Base-by-base conservation (phyloP, 2,888 invertebrate species). In the Hymenopus coronatus region DNA sequence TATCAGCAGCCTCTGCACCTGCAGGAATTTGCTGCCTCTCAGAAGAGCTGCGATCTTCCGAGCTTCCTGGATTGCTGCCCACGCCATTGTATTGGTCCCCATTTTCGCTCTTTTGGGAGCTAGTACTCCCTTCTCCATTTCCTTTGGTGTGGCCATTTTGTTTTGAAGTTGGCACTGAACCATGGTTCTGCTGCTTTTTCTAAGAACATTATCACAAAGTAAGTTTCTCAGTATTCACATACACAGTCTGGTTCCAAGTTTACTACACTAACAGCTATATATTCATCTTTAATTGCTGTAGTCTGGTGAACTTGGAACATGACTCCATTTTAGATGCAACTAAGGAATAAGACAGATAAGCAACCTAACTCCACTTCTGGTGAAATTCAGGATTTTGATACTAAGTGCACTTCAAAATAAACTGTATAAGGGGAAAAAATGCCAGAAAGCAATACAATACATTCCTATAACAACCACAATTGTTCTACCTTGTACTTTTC, bases 1-100 rank as follows among this genome's bases (percentile, higher is more conserved):
- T 94, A 89, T 94, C 94, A 86, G 91, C 92, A 82, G 92, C 92
- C 82, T 93, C 93, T 28, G 92, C 85, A 20, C 87, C 89, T 46
- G 90, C 83, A 14, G 87, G 81, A 15, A 46, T 89, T 2, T 20
- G 83, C 70, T 27, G 83, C 28, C 28, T 25, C 6, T 70, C 54
- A 1, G 54, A 70, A 70, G 54, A 70, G 6, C 54, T 70, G 25
- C 54, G 54, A 20, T 70, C 54, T 70, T 70, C 54, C 3, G 54
- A 70, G 20, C 54, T 70, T 20, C 54, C 54, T 70, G 54, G 54
- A 14, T 70, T 70, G 25, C 54, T 70, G 15, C 54, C 54, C n/a
- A 25, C 84, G 3, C 81, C 88, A 28, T 33, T 89, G n/a, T 84
- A 40, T 15, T 46, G 81, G 88, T 93, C 94, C 33, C 94, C 94